Conservation (phyloP, 1,140 invertebrate genomes). For the Adelges cooleyi region DNA sequence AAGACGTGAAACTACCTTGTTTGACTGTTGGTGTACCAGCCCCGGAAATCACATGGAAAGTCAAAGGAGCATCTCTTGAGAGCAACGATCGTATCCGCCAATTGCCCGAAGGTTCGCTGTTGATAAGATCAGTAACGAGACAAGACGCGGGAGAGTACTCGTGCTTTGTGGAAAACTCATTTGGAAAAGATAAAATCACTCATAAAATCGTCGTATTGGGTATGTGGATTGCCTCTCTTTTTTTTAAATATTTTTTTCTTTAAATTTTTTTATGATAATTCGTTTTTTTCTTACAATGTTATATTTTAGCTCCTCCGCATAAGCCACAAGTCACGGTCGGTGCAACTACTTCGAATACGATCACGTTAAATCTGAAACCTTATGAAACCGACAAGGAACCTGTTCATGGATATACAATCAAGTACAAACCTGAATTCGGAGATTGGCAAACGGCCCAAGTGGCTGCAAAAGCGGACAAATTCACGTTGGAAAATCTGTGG, state of each 20-base stretch:
- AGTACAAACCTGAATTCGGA: conserved; percentile 85
- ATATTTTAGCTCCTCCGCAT: conserved; percentile 60
- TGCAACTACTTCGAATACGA: conserved; percentile 70
- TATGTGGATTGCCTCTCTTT: conserved; percentile 40
- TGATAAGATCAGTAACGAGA: conserved; percentile 76
- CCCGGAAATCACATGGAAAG: conserved; percentile 80
- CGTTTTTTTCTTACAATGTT: background rate
- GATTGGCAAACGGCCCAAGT: conserved; percentile 81
- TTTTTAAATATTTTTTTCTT: too few relatives aligned
- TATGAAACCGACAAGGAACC: conserved; percentile 61
- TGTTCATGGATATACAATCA: conserved; percentile 76
- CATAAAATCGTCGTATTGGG: conserved; percentile 78
- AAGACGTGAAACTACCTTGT: conserved; percentile 82
- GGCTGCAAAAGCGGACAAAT: conserved; percentile 59
- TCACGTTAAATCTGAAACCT: conserved; percentile 66
- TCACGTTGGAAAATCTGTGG: conserved; percentile 72
- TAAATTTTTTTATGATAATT: too few relatives aligned
- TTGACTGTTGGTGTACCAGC: conserved; percentile 77
- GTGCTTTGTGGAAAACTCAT: conserved; percentile 84
- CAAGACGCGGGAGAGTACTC: conserved; percentile 82
- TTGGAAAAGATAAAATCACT: conserved; percentile 81
- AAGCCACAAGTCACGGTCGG: conserved; percentile 65
- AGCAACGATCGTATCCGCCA: conserved; percentile 66
- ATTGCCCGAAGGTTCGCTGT: conserved; percentile 75
- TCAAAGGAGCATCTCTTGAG: conserved; percentile 51